phyloP scores from a whole-genome alignment of 2,888 invertebrate species.

The Sarcophaga variegata region DNA sequence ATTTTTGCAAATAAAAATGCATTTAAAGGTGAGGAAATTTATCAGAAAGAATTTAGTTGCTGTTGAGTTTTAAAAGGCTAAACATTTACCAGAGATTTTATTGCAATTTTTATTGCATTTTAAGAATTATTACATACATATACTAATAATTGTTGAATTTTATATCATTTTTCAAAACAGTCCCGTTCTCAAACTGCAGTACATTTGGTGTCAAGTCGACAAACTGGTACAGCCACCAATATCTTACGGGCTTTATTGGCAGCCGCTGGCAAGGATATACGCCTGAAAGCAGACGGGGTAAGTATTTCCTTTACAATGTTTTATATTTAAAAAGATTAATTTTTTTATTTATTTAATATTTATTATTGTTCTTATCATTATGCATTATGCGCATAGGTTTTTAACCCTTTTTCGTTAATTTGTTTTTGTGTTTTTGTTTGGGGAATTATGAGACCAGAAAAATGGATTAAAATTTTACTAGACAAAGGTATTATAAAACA shows the following conservation, averaged over 20 bases:
- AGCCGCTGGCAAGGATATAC: slow-evolving; percentile 94
- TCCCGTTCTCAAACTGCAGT: slow-evolving; percentile 96
- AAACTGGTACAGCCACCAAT: slow-evolving; percentile 95
- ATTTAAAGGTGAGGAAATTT: neutral
- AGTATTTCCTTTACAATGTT: slow-evolving; percentile 79
- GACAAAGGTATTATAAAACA: slow-evolving; percentile 24
- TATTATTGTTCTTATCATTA: neutral
- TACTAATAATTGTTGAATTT: neutral
- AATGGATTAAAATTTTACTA: neutral
- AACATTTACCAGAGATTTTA: slow-evolving; percentile 8
- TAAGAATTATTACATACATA: too few relatives aligned
- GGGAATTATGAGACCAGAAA: neutral
- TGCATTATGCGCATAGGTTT: too few relatives aligned
- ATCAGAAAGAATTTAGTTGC: slow-evolving; percentile 36
- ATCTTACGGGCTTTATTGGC: slow-evolving; percentile 93
- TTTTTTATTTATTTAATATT: neutral
- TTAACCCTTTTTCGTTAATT: neutral
- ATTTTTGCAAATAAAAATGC: neutral
- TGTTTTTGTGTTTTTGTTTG: slow-evolving; percentile 13
- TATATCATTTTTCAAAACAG: slow-evolving; percentile 82
- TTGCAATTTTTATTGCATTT: too few relatives aligned
- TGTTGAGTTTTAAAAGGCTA: slow-evolving; percentile 17
- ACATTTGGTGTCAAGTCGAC: slow-evolving; percentile 96
- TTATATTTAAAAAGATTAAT: neutral
- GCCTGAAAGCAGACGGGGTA: slow-evolving; percentile 94